Conservation (phyloP, 1,140 invertebrate species). For the Nasonia vitripennis region DNA sequence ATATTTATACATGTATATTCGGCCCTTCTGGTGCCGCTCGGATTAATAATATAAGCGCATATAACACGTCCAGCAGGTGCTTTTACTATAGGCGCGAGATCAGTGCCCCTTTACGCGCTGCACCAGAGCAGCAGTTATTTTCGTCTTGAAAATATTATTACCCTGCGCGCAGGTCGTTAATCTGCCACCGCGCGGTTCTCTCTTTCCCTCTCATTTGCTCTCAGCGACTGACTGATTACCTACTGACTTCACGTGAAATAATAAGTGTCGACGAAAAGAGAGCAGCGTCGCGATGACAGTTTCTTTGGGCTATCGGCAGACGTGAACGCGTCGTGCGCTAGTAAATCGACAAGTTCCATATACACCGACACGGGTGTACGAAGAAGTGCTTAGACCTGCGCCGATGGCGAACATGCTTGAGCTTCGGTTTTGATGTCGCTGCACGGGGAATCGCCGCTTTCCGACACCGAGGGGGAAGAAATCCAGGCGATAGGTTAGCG, state of each 20-base stretch:
- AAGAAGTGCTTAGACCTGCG: neutral
- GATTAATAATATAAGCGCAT: slow-evolving; percentile 29
- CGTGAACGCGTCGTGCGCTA: neutral
- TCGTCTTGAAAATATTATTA: slow-evolving; percentile 6
- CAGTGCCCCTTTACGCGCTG: neutral
- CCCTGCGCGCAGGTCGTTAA: neutral
- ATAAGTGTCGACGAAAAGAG: neutral
- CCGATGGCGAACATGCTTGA: neutral
- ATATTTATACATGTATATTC: neutral
- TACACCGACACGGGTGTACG: neutral
- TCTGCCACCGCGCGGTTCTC: neutral
- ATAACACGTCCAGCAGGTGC: neutral
- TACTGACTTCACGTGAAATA: slow-evolving; percentile 30
- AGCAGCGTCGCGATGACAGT: neutral
- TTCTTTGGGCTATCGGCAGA: neutral
- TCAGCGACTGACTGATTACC: neutral
- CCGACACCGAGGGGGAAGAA: slow-evolving; percentile 43
- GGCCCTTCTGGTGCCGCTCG: neutral
- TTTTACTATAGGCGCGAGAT: neutral
- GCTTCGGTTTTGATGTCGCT: slow-evolving; percentile 58
- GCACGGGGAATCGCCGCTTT: slow-evolving; percentile 46
- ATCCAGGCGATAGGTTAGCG: slow-evolving; percentile 53
- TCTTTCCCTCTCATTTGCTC: neutral
- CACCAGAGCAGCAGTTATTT: neutral
- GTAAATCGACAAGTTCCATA: slow-evolving; percentile 31